Evolutionary conservation across 2,797 vertebrate genomes (phyloP), one percentile per base, ranked within the genome.

Genomic region (Enteromius mattozi): DNA sequence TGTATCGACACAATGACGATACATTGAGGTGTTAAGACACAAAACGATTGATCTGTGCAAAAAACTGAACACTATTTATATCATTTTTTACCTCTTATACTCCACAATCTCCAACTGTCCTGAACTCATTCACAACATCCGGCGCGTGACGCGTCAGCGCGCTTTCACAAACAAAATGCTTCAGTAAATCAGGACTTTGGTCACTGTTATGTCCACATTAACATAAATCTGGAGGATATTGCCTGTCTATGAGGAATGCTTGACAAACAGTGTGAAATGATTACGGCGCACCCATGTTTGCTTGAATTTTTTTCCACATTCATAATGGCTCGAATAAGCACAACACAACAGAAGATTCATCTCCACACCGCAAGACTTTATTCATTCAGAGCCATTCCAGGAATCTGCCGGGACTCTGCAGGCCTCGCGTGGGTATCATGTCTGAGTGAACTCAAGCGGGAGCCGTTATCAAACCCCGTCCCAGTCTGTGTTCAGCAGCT

Each of bases 381-480:
- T 79, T 69, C 42, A 59, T 56, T 83, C 14, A 51, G 33, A 76
- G 6, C 30, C 1, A 30, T 77, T 84, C 65, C 7, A 47, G 47
- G 65, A 77, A 68, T 68, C 72, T 21, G 47, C 21, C 3, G 21
- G 35, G 30, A 61, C 63, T 47, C 65, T 70, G 27, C 27, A n/a
- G 37, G n/a, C 65, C 66, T 21, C 0, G 27, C 6, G 6, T 49
- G 72, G 17, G 68, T 33, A 69, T 82, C 81, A 77, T 56, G 71
- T 77, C 72, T 33, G 27, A 74, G 21, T 71, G n/a, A 82, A 76
- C 9, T 47, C 79, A 59, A 19, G 33, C 16, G 19, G 66, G 77
- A 80, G 63, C 30, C 35, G 33, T 93, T 93, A 93, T 83, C 92
- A 93, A 93, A 91, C 91, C 90, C 91, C 91, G 91, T 93, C 91